phyloP scores from a whole-genome alignment of 2,797 vertebrate species.

The Dryobates pubescens region DNA sequence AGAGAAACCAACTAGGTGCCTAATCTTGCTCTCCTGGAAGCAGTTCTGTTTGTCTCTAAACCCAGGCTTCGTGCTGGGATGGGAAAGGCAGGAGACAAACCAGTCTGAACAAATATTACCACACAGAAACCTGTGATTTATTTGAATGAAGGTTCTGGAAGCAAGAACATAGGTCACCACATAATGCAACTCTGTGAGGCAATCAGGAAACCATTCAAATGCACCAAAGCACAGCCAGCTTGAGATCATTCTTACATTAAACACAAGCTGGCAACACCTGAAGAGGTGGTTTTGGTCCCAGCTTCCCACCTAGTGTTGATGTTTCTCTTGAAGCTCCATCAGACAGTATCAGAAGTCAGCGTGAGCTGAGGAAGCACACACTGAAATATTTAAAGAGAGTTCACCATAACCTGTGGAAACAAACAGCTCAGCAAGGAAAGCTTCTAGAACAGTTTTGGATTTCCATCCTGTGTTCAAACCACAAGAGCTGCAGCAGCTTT shows the following conservation, averaged over 20 bases:
- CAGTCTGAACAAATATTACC: background rate
- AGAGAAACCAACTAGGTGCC: background rate
- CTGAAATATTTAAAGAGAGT: background rate
- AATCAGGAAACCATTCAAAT: background rate
- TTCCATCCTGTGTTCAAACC: background rate
- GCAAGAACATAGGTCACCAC: background rate
- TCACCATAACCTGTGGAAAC: slow-evolving; percentile 6
- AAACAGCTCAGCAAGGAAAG: background rate
- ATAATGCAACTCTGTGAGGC: background rate
- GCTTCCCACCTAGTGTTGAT: background rate
- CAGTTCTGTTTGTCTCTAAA: background rate
- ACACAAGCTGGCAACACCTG: background rate
- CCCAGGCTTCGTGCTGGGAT: background rate
- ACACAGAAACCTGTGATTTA: background rate
- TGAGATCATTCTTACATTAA: background rate
- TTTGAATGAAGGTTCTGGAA: background rate
- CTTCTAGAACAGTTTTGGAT: background rate
- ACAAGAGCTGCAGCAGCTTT: background rate
- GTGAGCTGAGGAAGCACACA: background rate
- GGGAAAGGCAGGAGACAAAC: background rate
- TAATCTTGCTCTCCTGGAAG: background rate
- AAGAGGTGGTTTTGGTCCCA: background rate
- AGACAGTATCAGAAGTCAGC: background rate
- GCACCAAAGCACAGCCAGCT: background rate
- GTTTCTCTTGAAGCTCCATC: slow-evolving; percentile 2